These are phyloP conservation scores for Steinernema hermaphroditum DNA, from an alignment of 2,888 invertebrate genomes.

Conservation along the genomic window DNA sequence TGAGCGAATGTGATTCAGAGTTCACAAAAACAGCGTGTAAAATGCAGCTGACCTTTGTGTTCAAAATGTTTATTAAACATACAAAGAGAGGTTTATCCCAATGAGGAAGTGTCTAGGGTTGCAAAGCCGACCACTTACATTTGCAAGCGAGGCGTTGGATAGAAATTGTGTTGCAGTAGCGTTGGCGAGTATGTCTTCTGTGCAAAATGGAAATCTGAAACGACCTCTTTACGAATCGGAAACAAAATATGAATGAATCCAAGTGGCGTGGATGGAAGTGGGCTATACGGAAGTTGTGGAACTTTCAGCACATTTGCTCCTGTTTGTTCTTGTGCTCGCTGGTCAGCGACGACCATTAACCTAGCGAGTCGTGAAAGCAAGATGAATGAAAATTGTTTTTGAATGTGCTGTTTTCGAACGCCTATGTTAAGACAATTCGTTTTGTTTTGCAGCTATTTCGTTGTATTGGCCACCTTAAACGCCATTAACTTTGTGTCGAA, in stretches of 20 bases:
- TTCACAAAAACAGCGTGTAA: no score
- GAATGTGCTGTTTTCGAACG: slow-evolving; percentile 29
- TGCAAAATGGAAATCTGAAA: slow-evolving; percentile 23
- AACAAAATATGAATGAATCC: not conserved
- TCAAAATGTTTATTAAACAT: no score
- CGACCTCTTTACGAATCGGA: slow-evolving; percentile 12
- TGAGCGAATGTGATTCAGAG: no score
- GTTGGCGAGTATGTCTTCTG: slow-evolving; percentile 20
- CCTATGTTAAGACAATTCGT: slow-evolving; percentile 25
- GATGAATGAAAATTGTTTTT: slow-evolving; percentile 31
- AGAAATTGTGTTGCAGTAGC: not conserved
- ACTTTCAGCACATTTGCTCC: no score
- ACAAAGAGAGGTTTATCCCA: no score
- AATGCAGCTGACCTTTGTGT: no score
- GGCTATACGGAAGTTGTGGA: no score
- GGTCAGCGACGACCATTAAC: slow-evolving; percentile 19
- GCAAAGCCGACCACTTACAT: slow-evolving; percentile 21
- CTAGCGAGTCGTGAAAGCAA: slow-evolving; percentile 29
- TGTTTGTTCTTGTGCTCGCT: not conserved
- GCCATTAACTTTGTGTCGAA: no score
- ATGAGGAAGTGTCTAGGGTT: slow-evolving; percentile 14
- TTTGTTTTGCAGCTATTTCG: not conserved
- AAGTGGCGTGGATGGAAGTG: no score
- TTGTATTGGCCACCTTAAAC: not conserved
- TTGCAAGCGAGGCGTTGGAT: not conserved